Evolutionary conservation across 2,888 invertebrate species (phyloP).

Genomic region (Stenchaetothrips biformis): DNA sequence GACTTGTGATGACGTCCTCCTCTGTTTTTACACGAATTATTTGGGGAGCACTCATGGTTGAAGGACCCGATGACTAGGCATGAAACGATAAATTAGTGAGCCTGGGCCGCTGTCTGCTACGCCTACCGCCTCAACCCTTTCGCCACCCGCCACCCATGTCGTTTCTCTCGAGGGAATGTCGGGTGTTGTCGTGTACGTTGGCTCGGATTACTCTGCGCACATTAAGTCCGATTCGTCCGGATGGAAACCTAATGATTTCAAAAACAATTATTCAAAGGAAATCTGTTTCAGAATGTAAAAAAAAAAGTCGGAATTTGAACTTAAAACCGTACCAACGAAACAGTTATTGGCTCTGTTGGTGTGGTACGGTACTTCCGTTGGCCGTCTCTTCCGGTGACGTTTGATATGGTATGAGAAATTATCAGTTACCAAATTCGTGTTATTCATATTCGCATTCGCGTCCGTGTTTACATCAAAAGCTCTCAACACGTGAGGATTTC

Average conservation of each 20-base stretch:
- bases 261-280: too few relatives aligned
- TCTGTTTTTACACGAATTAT: constrained; percentile 42
- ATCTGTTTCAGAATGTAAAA: too few relatives aligned
- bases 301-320: too few relatives aligned
- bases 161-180: not conserved
- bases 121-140: not conserved
- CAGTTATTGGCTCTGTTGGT: too few relatives aligned
- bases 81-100: not conserved
- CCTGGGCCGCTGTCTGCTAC: not conserved
- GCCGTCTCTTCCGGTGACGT: not conserved
- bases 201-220: too few relatives aligned
- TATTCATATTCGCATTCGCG: not conserved
- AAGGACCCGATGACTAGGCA: not conserved
- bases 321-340: too few relatives aligned
- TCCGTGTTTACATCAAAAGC: not conserved
- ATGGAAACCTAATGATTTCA: too few relatives aligned
- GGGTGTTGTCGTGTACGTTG: not conserved
- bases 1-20: constrained; percentile 54
- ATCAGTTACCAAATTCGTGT: not conserved
- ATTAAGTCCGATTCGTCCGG: too few relatives aligned
- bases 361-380: too few relatives aligned
- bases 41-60: not conserved
- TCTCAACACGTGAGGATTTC: not conserved
- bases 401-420: not conserved
- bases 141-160: not conserved